phyloP scores from a whole-genome alignment of 2,888 invertebrate species.

The Oscheius sp. region DNA sequence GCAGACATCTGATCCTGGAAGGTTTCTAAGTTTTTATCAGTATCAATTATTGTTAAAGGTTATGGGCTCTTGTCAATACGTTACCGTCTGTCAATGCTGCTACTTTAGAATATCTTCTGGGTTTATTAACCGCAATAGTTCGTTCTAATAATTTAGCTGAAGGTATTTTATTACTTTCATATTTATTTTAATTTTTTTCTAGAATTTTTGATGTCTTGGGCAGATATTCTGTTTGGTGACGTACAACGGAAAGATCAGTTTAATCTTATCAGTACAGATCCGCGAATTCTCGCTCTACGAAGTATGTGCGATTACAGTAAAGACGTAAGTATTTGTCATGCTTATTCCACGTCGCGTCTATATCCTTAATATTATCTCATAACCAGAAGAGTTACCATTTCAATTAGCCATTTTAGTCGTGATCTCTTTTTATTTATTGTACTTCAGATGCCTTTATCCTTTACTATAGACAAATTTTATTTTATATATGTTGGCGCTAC shows the following conservation, averaged over 20 bases:
- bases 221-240: constrained; percentile 50
- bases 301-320: constrained; percentile 46
- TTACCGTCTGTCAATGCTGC: constrained; percentile 30
- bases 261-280: constrained; percentile 26
- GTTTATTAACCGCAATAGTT: constrained; percentile 34
- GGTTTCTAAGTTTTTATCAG: too few species aligned
- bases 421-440: neutral
- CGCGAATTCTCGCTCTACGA: constrained; percentile 35
- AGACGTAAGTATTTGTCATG: constrained; percentile 36
- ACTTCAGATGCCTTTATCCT: too few species aligned
- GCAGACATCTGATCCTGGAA: constrained; percentile 20
- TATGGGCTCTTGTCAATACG: constrained; percentile 30
- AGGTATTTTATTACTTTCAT: constrained; percentile 31
- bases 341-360: constrained; percentile 10
- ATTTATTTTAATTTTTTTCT: constrained; percentile 1
- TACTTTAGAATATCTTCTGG: constrained; percentile 34
- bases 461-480: too few species aligned
- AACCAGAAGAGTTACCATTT: neutral
- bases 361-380: neutral
- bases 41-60: neutral
- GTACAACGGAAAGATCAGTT: constrained; percentile 14
- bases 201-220: constrained; percentile 53
- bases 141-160: constrained; percentile 24
- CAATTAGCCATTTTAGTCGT: neutral
- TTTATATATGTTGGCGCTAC: too few species aligned